Conservation (phyloP, 2,113 vertebrate species). For the Ceyx melanurus region DNA sequence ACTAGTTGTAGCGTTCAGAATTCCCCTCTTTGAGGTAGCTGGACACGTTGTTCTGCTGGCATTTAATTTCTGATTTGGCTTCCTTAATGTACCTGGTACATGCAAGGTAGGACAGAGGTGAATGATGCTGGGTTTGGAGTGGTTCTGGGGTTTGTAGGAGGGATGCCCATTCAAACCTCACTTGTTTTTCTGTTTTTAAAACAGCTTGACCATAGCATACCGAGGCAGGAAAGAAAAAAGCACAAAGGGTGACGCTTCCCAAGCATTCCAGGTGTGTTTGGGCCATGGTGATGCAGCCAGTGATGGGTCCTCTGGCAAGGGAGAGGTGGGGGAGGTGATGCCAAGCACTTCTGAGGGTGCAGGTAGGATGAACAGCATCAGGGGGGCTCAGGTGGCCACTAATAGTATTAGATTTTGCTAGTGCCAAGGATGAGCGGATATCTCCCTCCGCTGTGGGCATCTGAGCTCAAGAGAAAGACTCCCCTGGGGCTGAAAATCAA, state of each 20-base stretch:
- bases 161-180: too few relatives aligned
- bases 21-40: too few relatives aligned
- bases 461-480: not conserved
- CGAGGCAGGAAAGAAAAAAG: rapidly evolving
- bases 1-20: too few relatives aligned
- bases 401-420: not conserved
- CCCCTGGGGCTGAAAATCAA: not conserved
- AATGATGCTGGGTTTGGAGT: too few relatives aligned
- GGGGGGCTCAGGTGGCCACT: not conserved
- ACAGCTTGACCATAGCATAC: rapidly evolving
- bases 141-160: too few relatives aligned
- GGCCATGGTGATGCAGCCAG: not conserved
- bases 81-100: too few relatives aligned
- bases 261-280: rapidly evolving
- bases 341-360: not conserved
- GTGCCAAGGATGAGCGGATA: rapidly evolving
- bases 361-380: not conserved
- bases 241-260: not conserved
- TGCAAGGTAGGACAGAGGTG: too few relatives aligned
- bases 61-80: too few relatives aligned
- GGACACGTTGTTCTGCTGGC: too few relatives aligned
- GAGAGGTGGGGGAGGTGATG: too few relatives aligned
- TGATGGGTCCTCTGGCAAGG: not conserved
- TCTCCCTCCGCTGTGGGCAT: not conserved
- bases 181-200: not conserved